phyloP scores from a whole-genome alignment of 2,113 vertebrate genomes.

The Tricholaema leucomelas region DNA sequence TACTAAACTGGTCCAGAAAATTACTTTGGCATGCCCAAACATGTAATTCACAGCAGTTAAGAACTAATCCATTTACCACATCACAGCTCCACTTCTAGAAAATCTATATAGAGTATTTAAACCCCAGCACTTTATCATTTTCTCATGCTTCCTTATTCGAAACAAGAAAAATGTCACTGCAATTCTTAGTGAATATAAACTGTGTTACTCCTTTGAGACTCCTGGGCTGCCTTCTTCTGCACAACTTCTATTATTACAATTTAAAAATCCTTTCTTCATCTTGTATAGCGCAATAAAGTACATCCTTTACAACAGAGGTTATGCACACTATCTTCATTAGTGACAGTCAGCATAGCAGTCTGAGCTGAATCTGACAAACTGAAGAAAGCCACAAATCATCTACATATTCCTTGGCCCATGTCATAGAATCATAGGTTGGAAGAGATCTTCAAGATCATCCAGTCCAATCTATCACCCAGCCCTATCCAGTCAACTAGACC shows the following conservation, averaged over 20 bases:
- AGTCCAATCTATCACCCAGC: no score
- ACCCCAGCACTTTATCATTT: not conserved
- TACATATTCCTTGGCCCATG: not conserved
- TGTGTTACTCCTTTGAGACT: not conserved
- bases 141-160: not conserved
- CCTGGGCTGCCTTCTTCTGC: not conserved
- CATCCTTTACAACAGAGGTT: not conserved
- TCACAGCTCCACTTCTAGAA: not conserved
- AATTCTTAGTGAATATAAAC: not conserved
- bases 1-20: constrained; percentile 24
- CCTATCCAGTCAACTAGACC: no score
- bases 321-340: not conserved
- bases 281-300: not conserved
- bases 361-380: not conserved
- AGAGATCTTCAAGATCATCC: no score
- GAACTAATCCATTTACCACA: constrained; percentile 11
- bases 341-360: not conserved
- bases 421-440: no score
- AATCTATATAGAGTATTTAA: not conserved
- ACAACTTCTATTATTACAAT: not conserved
- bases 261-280: not conserved
- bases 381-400: not conserved
- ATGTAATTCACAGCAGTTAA: constrained; percentile 19
- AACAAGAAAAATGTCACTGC: not conserved
- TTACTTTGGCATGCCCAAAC: not conserved